Evolutionary conservation across 2,113 vertebrate genomes (phyloP).

Genomic region (Platysternon megacephalum): DNA sequence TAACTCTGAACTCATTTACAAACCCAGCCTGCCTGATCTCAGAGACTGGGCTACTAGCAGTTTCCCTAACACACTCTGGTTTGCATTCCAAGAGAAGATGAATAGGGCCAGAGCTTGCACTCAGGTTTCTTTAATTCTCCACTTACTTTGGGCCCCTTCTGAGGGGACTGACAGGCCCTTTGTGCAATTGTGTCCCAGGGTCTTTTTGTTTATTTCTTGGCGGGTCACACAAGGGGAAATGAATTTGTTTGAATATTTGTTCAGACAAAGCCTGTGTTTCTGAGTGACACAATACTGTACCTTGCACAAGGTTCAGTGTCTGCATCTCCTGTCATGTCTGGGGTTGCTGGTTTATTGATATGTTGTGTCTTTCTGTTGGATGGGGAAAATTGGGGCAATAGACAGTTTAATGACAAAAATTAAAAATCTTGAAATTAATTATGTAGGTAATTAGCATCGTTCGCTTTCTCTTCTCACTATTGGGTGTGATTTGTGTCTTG

Average conservation of each 20-base stretch:
- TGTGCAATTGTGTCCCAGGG: not conserved
- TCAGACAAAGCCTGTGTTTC: not conserved
- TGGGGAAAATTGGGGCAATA: not conserved
- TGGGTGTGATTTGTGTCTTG: not conserved
- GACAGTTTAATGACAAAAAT: not conserved
- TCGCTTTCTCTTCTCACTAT: not conserved
- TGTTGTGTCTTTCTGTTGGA: not conserved
- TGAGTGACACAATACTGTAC: not conserved
- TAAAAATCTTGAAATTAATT: not conserved
- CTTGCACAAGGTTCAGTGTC: not conserved
- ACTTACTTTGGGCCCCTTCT: not conserved
- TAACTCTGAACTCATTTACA: conserved; percentile 36
- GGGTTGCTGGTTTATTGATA: not conserved
- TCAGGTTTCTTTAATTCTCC: not conserved
- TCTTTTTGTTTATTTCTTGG: not conserved
- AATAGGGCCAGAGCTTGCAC: not conserved
- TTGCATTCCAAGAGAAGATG: not conserved
- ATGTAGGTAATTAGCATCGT: not conserved
- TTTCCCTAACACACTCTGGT: not conserved
- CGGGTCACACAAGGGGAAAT: rapidly evolving
- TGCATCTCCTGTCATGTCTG: not conserved
- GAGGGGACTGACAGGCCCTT: not conserved
- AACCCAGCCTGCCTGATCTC: not conserved
- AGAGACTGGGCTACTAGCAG: not conserved
- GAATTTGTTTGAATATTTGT: not conserved